Evolutionary conservation across 1,140 invertebrate species (phyloP).

Genomic region (Sitodiplosis mosellana): DNA sequence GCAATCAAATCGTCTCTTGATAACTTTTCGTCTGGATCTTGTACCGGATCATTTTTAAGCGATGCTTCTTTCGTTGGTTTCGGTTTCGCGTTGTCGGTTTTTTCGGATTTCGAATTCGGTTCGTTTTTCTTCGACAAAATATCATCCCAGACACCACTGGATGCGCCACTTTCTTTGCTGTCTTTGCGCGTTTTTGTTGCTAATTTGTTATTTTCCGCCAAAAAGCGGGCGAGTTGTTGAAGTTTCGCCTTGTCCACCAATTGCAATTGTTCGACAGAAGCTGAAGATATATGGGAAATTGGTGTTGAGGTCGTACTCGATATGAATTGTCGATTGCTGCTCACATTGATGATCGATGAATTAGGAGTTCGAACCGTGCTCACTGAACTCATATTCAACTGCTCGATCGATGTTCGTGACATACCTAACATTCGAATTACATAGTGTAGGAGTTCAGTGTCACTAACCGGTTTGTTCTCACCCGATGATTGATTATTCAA

Average conservation of each 20-base stretch:
- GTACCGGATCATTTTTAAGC: too few relatives aligned
- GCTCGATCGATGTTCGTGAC: conserved; percentile 10
- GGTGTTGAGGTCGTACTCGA: background rate
- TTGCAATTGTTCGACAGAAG: conserved; percentile 14
- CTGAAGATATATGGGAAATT: conserved; percentile 3
- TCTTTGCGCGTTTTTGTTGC: background rate
- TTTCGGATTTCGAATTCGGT: background rate
- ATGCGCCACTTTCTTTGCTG: too few relatives aligned
- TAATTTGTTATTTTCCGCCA: background rate
- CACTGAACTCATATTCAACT: conserved; percentile 9
- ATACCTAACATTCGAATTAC: conserved; percentile 18
- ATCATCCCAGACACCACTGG: too few relatives aligned
- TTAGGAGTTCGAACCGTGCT: conserved; percentile 15
- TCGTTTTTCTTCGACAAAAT: background rate
- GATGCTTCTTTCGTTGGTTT: too few relatives aligned
- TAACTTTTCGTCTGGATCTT: too few relatives aligned
- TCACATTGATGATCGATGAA: conserved; percentile 14
- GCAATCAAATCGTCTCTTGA: background rate
- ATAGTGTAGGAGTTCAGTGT: conserved; percentile 10
- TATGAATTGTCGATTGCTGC: conserved; percentile 7
- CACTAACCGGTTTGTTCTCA: too few relatives aligned
- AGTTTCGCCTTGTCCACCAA: conserved; percentile 6
- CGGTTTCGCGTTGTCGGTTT: background rate
- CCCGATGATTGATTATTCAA: too few relatives aligned
- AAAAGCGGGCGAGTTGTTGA: background rate